A percentile compares a stretch with the other conserved stretches of the same genome.
Evolutionary conservation across 1,140 invertebrate genomes (phyloP).

Genomic region (Tetragonula clypearis): DNA sequence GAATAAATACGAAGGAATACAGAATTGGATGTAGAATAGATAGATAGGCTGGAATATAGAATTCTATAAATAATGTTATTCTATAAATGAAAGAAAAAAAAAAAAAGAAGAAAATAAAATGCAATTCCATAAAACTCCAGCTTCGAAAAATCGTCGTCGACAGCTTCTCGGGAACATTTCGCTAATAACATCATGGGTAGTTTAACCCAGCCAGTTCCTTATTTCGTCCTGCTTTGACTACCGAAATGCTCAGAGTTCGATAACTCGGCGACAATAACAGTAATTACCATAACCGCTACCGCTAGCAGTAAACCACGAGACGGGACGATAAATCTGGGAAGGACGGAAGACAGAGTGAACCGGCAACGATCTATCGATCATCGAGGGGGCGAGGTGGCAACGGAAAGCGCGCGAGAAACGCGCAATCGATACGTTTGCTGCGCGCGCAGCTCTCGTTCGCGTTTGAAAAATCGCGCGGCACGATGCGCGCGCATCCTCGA

Average conservation of each 20-base stretch:
- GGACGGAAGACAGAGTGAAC: background rate
- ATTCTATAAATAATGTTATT: too few relatives aligned
- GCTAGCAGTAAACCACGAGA: background rate
- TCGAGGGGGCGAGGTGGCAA: background rate
- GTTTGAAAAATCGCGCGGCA: background rate
- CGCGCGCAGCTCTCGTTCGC: background rate
- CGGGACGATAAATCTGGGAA: background rate
- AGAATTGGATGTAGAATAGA: too few relatives aligned
- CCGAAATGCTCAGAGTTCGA: background rate
- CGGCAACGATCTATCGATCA: slow-evolving; percentile 5
- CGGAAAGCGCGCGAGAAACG: background rate
- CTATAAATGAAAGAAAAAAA: too few relatives aligned
- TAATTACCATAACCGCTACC: background rate
- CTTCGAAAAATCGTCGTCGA: too few relatives aligned
- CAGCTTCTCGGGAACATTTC: too few relatives aligned
- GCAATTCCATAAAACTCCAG: too few relatives aligned
- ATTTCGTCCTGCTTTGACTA: too few relatives aligned
- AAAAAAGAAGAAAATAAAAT: too few relatives aligned
- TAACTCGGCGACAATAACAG: background rate
- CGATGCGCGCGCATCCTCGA: background rate
- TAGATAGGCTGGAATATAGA: too few relatives aligned
- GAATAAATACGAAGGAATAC: too few relatives aligned
- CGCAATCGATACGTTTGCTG: slow-evolving; percentile 2
- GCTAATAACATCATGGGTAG: too few relatives aligned
- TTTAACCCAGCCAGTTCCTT: too few relatives aligned